Conservation (phyloP, 2,888 invertebrate genomes). For the Cacoxenus indagator region DNA sequence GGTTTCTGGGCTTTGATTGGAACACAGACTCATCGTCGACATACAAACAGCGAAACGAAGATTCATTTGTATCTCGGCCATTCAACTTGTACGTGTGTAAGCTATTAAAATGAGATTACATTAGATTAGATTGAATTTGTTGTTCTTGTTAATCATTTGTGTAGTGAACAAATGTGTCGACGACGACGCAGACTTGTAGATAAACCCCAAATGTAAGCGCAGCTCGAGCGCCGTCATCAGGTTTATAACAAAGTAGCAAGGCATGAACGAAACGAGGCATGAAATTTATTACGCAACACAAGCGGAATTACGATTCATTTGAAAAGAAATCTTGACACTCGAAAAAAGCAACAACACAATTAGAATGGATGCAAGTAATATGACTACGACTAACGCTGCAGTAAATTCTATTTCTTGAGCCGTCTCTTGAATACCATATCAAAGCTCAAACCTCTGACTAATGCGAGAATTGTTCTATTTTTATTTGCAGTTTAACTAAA, state of each 20-base stretch:
- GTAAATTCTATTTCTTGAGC: too few species aligned
- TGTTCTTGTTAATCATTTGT: too few species aligned
- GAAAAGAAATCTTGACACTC: too few species aligned
- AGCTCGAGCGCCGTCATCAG: constrained; percentile 52
- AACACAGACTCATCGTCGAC: not conserved
- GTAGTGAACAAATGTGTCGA: not conserved
- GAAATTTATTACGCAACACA: too few species aligned
- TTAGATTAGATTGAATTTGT: constrained; percentile 50
- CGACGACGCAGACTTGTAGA: not conserved
- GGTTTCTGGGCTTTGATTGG: constrained; percentile 37
- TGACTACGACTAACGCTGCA: too few species aligned
- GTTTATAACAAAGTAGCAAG: too few species aligned
- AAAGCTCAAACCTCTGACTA: not conserved
- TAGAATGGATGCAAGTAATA: too few species aligned
- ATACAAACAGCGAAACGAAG: too few species aligned
- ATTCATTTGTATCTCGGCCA: constrained; percentile 30
- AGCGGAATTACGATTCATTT: too few species aligned
- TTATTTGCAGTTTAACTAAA: not conserved
- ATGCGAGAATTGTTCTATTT: not conserved
- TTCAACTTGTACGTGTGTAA: constrained; percentile 35
- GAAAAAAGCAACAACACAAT: too few species aligned
- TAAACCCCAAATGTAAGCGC: constrained; percentile 52
- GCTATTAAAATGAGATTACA: constrained; percentile 31
- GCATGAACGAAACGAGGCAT: too few species aligned
- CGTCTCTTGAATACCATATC: too few species aligned